Evolutionary conservation across 2,888 invertebrate genomes (phyloP).

Genomic region (Linnaemya vulpina): DNA sequence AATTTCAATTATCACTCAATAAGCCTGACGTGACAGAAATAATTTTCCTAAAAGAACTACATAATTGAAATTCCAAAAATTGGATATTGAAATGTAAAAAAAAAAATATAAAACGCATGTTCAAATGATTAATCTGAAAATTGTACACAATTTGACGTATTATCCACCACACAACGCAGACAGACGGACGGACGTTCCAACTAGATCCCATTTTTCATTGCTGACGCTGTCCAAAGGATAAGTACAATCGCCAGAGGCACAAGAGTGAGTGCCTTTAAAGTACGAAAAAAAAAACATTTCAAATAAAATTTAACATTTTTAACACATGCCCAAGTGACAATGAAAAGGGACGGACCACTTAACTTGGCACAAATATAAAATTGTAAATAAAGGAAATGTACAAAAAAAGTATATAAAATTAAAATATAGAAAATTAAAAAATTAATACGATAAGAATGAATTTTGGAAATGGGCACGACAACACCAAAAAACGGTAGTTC

Average conservation of each 20-base stretch:
- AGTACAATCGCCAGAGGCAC: conserved; percentile 22
- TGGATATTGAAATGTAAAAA: conserved; percentile 8
- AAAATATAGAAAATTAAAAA: conserved; percentile 37
- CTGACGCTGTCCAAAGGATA: conserved; percentile 22
- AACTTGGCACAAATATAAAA: conserved; percentile 53
- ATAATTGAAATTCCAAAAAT: conserved; percentile 47
- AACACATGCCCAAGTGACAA: conserved; percentile 69
- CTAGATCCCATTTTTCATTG: conserved; percentile 1
- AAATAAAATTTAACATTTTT: conserved; percentile 59
- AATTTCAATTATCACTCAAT: conserved; percentile 43
- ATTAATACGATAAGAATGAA: conserved; percentile 9
- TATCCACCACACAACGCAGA: conserved; percentile 12
- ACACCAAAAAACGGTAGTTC: background rate
- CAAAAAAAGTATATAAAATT: conserved; percentile 5
- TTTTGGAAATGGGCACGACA: conserved; percentile 7
- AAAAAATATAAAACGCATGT: conserved; percentile 38
- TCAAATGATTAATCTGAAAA: conserved; percentile 53
- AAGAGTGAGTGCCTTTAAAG: conserved; percentile 27
- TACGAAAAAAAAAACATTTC: conserved; percentile 55
- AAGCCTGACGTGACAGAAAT: conserved; percentile 14
- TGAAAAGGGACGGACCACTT: conserved; percentile 64
- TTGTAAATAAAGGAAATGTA: conserved; percentile 29
- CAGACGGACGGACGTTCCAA: background rate
- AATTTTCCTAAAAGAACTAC: conserved; percentile 29
- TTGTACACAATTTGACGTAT: conserved; percentile 40